Base-by-base conservation (phyloP, 2,888 invertebrate genomes). In the Tortrix viridana region DNA sequence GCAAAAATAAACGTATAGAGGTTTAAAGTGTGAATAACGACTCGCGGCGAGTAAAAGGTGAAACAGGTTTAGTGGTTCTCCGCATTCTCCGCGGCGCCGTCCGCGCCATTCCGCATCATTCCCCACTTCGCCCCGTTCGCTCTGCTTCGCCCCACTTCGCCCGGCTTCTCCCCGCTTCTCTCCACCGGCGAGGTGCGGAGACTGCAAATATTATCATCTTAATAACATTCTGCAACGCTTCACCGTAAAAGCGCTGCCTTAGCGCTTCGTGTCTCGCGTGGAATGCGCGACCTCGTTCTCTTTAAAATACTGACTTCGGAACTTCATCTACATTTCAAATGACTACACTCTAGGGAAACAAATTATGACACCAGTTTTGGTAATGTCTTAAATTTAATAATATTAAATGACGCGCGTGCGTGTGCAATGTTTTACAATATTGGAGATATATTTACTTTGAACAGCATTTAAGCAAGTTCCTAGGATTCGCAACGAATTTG, bases 131-230 rank as follows among this genome's bases (percentile, higher is more conserved):
- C 2, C 26, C 26, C 26, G 26, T 32, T 26, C 1, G 26, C 2
- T 9, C 26, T 9, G 26, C 26, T 9, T 0, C 26, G 7, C 26
- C 26, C 26, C 26, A 9, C 26, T 1, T 26, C 48, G 32, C 43
- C 23, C n/a, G 50, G 44, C 49, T 12, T 20, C 26, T 56, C 43
- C 50, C n/a, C 47, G 38, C 19, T 26, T 1, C 9, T 53, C 41
- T 16, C n/a, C 37, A 19, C 52, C 52, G 6, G n/a, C 55, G 7
- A 32, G 32, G 41, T 38, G 49, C 56, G 20, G 60, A 38, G 53
- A 60, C 50, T 50, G 46, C 56, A 57, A 57, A 62, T 62, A 62
- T 62, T 62, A 62, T 57, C 56, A 57, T 52, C 56, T 57, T 56
- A 62, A 60, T 60, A 60, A 57, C 50, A 56, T 60, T 53, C 47